Percentiles rank a stretch among this genome's conserved stretches.
Evolutionary conservation across 92 coral and sea anemone genomes (phyloP).

Genomic region (Parazoanthus darwini): DNA sequence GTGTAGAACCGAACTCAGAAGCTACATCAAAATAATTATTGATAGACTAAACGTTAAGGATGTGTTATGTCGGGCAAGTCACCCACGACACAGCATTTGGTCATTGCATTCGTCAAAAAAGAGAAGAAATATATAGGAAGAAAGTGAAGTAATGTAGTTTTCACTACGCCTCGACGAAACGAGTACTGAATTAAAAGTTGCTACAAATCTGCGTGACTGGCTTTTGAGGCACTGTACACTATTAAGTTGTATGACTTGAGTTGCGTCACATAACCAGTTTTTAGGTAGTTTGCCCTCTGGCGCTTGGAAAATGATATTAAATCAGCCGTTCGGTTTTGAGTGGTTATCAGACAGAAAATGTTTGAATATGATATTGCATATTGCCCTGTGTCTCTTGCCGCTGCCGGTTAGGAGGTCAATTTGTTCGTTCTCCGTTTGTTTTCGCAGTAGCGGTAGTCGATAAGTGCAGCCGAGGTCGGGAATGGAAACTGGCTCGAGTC

Average conservation of each 20-base stretch:
- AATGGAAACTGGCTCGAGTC: conserved; percentile 57
- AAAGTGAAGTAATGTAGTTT: no score
- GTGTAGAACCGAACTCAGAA: no score
- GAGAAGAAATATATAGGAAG: no score
- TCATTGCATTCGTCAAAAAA: no score
- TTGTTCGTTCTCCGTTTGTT: not conserved
- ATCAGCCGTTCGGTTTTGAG: conserved; percentile 1
- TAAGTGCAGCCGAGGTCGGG: conserved; percentile 78
- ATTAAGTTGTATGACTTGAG: no score
- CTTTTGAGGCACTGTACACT: no score
- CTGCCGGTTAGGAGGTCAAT: conserved; percentile 1
- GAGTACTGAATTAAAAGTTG: not conserved
- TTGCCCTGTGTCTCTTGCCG: conserved; percentile 34
- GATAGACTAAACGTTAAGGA: no score
- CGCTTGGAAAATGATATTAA: not conserved
- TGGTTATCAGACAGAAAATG: conserved; percentile 11
- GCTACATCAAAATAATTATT: no score
- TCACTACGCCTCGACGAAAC: no score
- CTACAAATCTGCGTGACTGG: not conserved
- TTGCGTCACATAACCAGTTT: not conserved
- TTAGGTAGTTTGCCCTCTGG: not conserved
- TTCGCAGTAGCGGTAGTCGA: conserved; percentile 64
- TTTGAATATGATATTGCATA: conserved; percentile 31
- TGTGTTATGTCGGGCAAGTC: no score
- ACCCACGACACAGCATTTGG: no score